Evolutionary conservation across 2,888 invertebrate species (phyloP), one percentile per base, ranked within the genome.

Genomic region (Tryphoninae sp.): DNA sequence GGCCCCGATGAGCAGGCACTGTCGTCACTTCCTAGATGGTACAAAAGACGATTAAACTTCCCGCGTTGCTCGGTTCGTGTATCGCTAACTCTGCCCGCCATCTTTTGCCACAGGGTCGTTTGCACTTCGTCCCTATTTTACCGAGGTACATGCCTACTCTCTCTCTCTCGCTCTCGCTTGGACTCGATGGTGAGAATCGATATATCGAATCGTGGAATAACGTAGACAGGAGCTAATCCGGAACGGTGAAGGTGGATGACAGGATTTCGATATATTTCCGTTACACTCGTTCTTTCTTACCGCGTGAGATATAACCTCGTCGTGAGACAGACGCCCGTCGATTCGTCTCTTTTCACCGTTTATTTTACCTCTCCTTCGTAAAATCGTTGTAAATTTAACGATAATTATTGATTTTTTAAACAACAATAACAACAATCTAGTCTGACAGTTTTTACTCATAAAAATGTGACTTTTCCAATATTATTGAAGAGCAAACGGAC

Each of bases 401-500:
- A 16, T 55, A 19, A 55, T 55, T 16, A 55, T 58, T 23, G 33
- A 59, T 33, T 59, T 13, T 59, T 13, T 9, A 40, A 62, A 40
- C 2, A 62, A 62, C 9, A 61, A 61, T 2, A 61, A 55, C 22
- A 22, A 45, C 9, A 71, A 71, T 23, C 9, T 23, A 42, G 13
- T 6, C 9, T 42, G 2, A 23, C 61, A 16, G 40, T 26, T 19
- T 8, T 13, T 4, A 33, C 22, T n/a, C 16, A 59, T 49, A 6
- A 16, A 59, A 68, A 58, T 72, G 73, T 68, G 78, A 74, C 62
- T 51, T 71, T 74, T 67, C 26, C 59, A 26, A 67, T 67, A 75
- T 75, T 69, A 19, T 75, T 40, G 42, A 6, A 61, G 9, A 22
- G 49, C 55, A 69, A 13, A 16, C n/a, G 45, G 55, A 45, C 69